Evolutionary conservation across 2,888 invertebrate genomes (phyloP).

Genomic region (Opisthograptis luteolata): DNA sequence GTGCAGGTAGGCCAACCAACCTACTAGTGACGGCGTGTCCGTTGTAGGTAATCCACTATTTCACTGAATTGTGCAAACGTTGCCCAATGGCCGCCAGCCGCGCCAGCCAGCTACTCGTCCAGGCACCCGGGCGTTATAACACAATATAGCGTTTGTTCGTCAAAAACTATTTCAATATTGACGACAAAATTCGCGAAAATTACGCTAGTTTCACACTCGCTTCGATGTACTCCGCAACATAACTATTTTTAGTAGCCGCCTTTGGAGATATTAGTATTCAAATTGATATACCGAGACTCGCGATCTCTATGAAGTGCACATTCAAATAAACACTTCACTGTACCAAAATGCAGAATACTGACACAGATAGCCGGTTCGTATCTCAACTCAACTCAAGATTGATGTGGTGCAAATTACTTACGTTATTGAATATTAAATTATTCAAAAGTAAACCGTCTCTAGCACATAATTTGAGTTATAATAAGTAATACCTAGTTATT

Average conservation of each 20-base stretch:
- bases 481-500: constrained; percentile 16
- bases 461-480: constrained; percentile 10
- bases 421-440: constrained; percentile 28
- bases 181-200: constrained; percentile 44
- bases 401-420: constrained; percentile 23
- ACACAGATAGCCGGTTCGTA: constrained; percentile 33
- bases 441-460: constrained; percentile 12
- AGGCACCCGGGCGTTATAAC: constrained; percentile 61
- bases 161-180: constrained; percentile 62
- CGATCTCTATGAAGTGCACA: constrained; percentile 46
- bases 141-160: constrained; percentile 61
- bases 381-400: constrained; percentile 6
- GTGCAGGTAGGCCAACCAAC: too few species aligned
- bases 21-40: constrained; percentile 51
- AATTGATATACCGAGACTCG: constrained; percentile 41
- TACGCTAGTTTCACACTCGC: constrained; percentile 45
- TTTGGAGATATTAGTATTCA: constrained; percentile 48
- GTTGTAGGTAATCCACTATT: constrained; percentile 68
- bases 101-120: constrained; percentile 37
- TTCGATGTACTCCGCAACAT: constrained; percentile 48
- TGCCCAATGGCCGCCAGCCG: constrained; percentile 51
- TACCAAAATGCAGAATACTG: constrained; percentile 38
- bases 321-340: constrained; percentile 48
- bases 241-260: constrained; percentile 44
- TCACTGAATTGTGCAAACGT: constrained; percentile 71